phyloP scores from a whole-genome alignment of 2,888 invertebrate species.

The Ariolimax columbianus region DNA sequence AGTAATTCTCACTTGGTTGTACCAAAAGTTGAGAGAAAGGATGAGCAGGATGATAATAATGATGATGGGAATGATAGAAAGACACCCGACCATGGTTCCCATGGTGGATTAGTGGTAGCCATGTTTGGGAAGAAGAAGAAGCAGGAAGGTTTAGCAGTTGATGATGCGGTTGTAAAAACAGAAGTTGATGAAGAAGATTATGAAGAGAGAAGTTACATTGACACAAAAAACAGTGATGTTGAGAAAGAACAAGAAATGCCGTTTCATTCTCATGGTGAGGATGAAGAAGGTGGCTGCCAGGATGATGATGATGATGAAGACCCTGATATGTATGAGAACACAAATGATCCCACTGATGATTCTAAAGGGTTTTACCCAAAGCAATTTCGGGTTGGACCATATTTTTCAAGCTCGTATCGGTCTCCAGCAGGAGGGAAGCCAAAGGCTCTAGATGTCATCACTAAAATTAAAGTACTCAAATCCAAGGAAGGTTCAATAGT shows the following conservation, averaged over 20 bases:
- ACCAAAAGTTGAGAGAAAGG: conserved; percentile 40
- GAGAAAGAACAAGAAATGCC: not conserved
- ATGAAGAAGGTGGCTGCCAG: conserved; percentile 17
- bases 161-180: conserved; percentile 38
- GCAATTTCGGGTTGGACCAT: not conserved
- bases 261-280: not conserved
- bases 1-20: conserved; percentile 32
- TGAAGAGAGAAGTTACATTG: conserved; percentile 10
- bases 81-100: not conserved
- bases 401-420: conserved; percentile 45
- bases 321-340: not conserved
- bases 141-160: not conserved
- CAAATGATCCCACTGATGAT: not conserved
- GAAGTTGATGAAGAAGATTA: conserved; percentile 46
- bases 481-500: conserved; percentile 53
- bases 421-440: conserved; percentile 50
- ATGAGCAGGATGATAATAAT: conserved; percentile 30
- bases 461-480: conserved; percentile 57
- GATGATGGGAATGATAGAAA: conserved; percentile 12
- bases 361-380: not conserved
- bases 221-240: conserved; percentile 14
- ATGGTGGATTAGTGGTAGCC: conserved; percentile 54
- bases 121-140: conserved; percentile 55
- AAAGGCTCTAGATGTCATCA: conserved; percentile 56
- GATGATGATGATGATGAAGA: conserved; percentile 34